Evolutionary conservation across 2,113 vertebrate genomes (phyloP).

Genomic region (Zingel zingel): DNA sequence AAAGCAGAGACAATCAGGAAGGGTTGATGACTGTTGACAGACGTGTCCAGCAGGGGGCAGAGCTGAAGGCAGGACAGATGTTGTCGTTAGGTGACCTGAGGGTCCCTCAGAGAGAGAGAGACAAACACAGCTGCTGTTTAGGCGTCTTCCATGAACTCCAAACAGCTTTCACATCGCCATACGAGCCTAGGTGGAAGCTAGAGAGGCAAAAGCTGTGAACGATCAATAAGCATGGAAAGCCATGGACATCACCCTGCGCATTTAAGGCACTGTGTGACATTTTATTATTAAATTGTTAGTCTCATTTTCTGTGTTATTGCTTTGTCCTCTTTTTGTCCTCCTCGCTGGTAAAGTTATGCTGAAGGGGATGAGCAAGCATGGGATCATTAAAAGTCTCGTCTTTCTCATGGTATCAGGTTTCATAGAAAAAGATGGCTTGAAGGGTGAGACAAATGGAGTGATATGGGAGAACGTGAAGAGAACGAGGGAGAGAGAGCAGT

Average conservation of each 20-base stretch:
- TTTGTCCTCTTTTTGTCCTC: neutral
- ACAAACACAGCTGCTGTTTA: conserved; percentile 53
- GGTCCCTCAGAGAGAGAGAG: neutral
- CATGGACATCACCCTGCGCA: neutral
- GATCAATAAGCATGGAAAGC: neutral
- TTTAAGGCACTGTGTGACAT: neutral
- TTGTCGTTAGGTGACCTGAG: conserved; percentile 44
- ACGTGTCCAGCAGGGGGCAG: conserved; percentile 44
- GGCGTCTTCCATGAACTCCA: conserved; percentile 3
- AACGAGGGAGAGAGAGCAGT: neutral
- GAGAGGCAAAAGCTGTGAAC: neutral
- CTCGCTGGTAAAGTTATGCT: neutral
- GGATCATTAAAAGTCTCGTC: conserved; percentile 22
- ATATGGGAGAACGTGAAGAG: neutral
- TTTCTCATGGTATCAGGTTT: conserved; percentile 36
- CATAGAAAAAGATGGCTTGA: conserved; percentile 38
- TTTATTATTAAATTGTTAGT: neutral
- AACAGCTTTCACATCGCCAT: conserved; percentile 2
- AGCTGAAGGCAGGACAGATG: conserved; percentile 30
- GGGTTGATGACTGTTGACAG: conserved; percentile 31
- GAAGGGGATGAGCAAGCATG: conserved; percentile 14
- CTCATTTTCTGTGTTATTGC: neutral
- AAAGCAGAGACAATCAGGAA: conserved; percentile 14
- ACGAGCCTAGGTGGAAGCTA: neutral
- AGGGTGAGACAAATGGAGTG: neutral